Evolutionary conservation across 2,888 invertebrate genomes (phyloP).

Genomic region (Pegoplata infirma): DNA sequence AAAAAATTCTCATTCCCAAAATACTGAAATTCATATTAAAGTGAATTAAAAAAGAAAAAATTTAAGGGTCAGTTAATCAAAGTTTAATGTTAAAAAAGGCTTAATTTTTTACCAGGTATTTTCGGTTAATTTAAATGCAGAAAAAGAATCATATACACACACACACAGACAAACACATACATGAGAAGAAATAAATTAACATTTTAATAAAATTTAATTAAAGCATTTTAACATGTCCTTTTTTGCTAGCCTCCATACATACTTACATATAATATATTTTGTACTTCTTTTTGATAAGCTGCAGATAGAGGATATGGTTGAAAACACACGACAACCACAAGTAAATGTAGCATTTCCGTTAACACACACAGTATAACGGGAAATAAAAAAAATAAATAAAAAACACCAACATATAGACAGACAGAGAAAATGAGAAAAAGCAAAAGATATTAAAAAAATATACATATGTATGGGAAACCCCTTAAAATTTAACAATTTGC

Average conservation of each 20-base stretch:
- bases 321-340: constrained; percentile 59
- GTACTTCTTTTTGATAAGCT: constrained; percentile 57
- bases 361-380: constrained; percentile 5
- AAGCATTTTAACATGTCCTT: constrained; percentile 60
- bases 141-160: neutral
- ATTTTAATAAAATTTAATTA: constrained; percentile 63
- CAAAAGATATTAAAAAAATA: constrained; percentile 26
- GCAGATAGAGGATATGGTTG: constrained; percentile 46
- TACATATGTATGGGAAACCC: constrained; percentile 28
- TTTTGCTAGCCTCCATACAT: constrained; percentile 27
- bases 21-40: neutral
- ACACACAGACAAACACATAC: no score
- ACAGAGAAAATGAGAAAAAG: neutral
- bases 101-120: constrained; percentile 21
- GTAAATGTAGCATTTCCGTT: constrained; percentile 60
- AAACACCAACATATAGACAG: neutral
- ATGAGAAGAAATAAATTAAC: constrained; percentile 50
- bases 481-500: constrained; percentile 59
- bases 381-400: neutral
- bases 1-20: no score
- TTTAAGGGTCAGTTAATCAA: neutral
- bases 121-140: constrained; percentile 9
- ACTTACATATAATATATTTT: constrained; percentile 24
- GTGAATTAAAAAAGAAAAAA: neutral
- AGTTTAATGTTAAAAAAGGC: neutral